Percentiles rank a stretch among this genome's conserved stretches.
phyloP scores from a whole-genome alignment of 2,113 vertebrate genomes.

The Chaenogobius annularis region DNA sequence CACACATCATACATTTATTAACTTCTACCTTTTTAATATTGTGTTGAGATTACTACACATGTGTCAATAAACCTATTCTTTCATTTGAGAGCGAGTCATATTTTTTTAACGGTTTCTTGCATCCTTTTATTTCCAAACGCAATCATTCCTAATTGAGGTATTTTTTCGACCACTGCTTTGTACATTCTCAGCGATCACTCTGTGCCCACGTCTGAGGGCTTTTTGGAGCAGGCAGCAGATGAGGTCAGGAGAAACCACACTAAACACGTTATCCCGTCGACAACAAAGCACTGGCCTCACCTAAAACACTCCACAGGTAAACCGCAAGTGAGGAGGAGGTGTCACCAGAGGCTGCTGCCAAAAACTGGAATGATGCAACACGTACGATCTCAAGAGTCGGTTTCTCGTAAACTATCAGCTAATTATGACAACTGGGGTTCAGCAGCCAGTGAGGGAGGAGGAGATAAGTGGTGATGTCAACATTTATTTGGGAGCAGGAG shows the following conservation, averaged over 20 bases:
- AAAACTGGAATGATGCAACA: slow-evolving; percentile 64
- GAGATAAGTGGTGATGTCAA: slow-evolving; percentile 44
- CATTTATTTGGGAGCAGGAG: slow-evolving; percentile 19
- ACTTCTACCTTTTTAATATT: no score
- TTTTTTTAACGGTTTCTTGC: no score
- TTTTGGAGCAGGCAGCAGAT: slow-evolving; percentile 61
- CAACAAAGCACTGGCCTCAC: slow-evolving; percentile 73
- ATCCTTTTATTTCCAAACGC: no score
- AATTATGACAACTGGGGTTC: slow-evolving; percentile 46
- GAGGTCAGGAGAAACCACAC: slow-evolving; percentile 64
- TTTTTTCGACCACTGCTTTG: no score
- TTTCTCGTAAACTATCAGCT: slow-evolving; percentile 56
- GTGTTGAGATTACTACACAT: no score
- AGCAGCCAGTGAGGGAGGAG: slow-evolving; percentile 44
- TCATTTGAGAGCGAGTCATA: no score
- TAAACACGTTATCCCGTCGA: slow-evolving; percentile 76
- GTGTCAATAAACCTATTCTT: no score
- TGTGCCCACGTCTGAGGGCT: neutral
- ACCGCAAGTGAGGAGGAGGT: slow-evolving; percentile 61
- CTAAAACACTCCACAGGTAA: slow-evolving; percentile 56
- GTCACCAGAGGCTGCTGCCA: slow-evolving; percentile 61
- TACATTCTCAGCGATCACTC: no score
- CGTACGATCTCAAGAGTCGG: slow-evolving; percentile 32
- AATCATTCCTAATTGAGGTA: no score
- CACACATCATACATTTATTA: no score